Evolutionary conservation across 1,140 invertebrate species (phyloP).

Genomic region (Pissodes strobi): DNA sequence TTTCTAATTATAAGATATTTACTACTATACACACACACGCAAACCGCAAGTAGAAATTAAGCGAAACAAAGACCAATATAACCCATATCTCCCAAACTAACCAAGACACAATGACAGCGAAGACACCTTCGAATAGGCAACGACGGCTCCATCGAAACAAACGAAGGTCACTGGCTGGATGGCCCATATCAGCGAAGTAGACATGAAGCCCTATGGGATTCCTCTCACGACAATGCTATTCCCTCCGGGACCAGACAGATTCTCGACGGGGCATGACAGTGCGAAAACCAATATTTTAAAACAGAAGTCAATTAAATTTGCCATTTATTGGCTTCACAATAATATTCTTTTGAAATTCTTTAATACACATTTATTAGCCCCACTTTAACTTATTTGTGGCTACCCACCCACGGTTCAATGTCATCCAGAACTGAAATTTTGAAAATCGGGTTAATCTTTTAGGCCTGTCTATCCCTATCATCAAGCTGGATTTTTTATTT

Average conservation of each 20-base stretch:
- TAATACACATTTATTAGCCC: too few relatives aligned
- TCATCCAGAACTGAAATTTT: too few relatives aligned
- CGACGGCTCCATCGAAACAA: conserved; percentile 23
- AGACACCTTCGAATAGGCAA: conserved; percentile 16
- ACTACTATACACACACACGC: too few relatives aligned
- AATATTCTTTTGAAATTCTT: too few relatives aligned
- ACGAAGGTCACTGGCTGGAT: conserved; percentile 25
- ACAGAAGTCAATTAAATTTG: conserved; percentile 9
- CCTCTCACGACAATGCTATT: conserved; percentile 27
- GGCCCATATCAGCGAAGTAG: conserved; percentile 35
- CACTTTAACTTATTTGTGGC: too few relatives aligned
- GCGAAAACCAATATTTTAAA: conserved; percentile 18
- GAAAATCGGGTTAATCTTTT: too few relatives aligned
- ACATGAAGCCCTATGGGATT: conserved; percentile 31
- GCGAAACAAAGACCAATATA: neutral
- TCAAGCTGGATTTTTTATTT: too few relatives aligned
- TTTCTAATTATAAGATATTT: too few relatives aligned
- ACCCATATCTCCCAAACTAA: neutral
- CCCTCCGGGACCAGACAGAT: conserved; percentile 11
- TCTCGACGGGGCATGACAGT: conserved; percentile 25
- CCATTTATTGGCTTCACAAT: too few relatives aligned
- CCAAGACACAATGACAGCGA: conserved; percentile 11
- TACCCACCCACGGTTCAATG: too few relatives aligned
- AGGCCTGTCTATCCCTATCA: too few relatives aligned
- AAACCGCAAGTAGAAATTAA: too few relatives aligned